Evolutionary conservation across 2,797 vertebrate genomes (phyloP), one percentile per base, ranked within the genome.

Genomic region (Sternotherus odoratus): DNA sequence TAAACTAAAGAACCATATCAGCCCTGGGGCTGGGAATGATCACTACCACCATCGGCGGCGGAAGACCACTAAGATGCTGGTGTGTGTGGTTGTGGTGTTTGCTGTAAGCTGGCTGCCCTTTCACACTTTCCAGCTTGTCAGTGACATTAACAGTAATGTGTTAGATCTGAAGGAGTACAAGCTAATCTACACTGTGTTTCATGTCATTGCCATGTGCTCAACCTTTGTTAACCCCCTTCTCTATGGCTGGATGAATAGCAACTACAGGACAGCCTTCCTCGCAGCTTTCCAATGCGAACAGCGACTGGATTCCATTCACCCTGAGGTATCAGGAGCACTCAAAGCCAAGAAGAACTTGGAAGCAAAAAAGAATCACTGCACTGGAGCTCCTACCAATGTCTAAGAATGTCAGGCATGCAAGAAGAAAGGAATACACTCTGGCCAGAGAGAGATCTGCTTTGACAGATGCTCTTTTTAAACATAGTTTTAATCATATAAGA

Each of bases 191-290:
- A 99, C 99, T 0, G 97, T 98, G 86, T 99, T 99, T 94, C 99
- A 99, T 3, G 98, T 99, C 36, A 96, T 99, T 16, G 99, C 99
- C 13, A 99, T 99, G 99, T 99, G 99, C 95, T 99, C 99, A 1
- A 99, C 99, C 0, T 99, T 99, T 75, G 98, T 98, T 95, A 99
- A 99, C 92, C 99, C 99, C 30, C 98, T 99, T 69, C 98, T 99
- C 60, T 99, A 99, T 1, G 99, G 99, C 75, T 99, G 99, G 99
- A 99, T 99, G 99, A 99, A 99, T 96, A 99, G 97, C 96, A 99
- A 99, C 98, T 99, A 99, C 97, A 98, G 99, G 93, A 98, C 96
- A 17, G 99, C 99, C 17, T 99, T 99, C 96, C 93, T 99, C 63
- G 98, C 98, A 0, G 98, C 99, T 82, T 99, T 98, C 90, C 98